phyloP scores from a whole-genome alignment of 2,888 invertebrate species.

The Blomia tropicalis region DNA sequence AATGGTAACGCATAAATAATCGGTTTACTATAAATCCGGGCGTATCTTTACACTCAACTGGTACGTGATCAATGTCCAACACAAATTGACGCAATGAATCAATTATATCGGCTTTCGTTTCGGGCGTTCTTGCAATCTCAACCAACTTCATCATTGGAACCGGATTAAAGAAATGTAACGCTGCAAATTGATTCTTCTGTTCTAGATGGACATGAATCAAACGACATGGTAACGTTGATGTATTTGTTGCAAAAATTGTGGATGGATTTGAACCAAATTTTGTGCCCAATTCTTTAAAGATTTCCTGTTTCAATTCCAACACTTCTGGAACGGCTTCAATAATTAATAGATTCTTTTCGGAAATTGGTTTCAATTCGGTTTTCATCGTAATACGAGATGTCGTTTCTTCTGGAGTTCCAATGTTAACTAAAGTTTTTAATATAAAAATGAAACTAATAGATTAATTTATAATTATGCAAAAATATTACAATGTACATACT shows the following conservation, averaged over 20 bases:
- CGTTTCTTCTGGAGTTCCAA: slow-evolving; percentile 17
- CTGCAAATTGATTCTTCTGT: slow-evolving; percentile 54
- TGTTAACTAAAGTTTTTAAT: no score
- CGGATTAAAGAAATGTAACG: slow-evolving; percentile 81
- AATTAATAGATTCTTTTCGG: slow-evolving; percentile 23
- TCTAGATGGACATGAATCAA: slow-evolving; percentile 60
- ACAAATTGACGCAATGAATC: slow-evolving; percentile 58
- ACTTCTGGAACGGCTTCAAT: slow-evolving; percentile 77
- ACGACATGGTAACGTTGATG: slow-evolving; percentile 65
- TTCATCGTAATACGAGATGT: slow-evolving; percentile 14
- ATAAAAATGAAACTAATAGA: no score
- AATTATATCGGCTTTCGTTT: slow-evolving; percentile 60
- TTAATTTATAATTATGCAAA: no score
- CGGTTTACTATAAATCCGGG: slow-evolving; percentile 83
- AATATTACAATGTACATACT: neutral
- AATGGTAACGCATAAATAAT: slow-evolving; percentile 62
- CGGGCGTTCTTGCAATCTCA: slow-evolving; percentile 58
- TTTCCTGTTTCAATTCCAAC: slow-evolving; percentile 54
- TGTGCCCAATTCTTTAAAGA: slow-evolving; percentile 41
- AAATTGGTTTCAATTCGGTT: slow-evolving; percentile 15
- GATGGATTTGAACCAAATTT: slow-evolving; percentile 41
- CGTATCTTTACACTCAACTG: slow-evolving; percentile 75
- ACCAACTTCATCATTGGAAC: slow-evolving; percentile 75
- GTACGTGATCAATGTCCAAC: slow-evolving; percentile 60
- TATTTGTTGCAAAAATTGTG: slow-evolving; percentile 71